phyloP scores from a whole-genome alignment of 1,140 invertebrate genomes.

The Lordiphosa clarofinis region DNA sequence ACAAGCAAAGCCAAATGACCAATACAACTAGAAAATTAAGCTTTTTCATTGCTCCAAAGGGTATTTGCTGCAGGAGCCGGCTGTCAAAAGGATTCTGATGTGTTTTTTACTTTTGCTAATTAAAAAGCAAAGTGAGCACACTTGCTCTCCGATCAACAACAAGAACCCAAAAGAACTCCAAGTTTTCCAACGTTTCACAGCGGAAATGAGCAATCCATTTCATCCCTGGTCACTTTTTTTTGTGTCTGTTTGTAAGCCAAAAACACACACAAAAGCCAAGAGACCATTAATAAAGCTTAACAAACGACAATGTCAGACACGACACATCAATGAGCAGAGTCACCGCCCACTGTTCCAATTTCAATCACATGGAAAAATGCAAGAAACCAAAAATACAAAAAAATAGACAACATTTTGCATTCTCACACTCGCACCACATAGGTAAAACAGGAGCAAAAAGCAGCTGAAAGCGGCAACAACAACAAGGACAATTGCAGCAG shows the following conservation, averaged over 20 bases:
- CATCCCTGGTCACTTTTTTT: background rate
- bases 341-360: constrained; percentile 33
- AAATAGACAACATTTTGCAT: background rate
- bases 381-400: background rate
- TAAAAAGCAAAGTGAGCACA: constrained; percentile 12
- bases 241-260: too few relatives aligned
- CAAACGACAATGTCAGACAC: constrained; percentile 35
- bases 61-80: constrained; percentile 36
- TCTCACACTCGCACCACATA: too few relatives aligned
- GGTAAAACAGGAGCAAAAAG: background rate
- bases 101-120: constrained; percentile 25
- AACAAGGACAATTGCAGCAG: constrained; percentile 2
- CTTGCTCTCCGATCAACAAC: too few relatives aligned
- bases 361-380: constrained; percentile 13
- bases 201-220: background rate
- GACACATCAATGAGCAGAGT: constrained; percentile 47
- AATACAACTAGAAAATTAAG: too few relatives aligned
- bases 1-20: too few relatives aligned
- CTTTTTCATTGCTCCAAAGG: background rate
- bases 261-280: constrained; percentile 15
- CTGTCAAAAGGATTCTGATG: constrained; percentile 38
- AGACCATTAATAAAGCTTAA: constrained; percentile 60
- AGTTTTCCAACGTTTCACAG: background rate
- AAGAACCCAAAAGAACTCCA: constrained; percentile 3
- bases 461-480: constrained; percentile 4